Evolutionary conservation across 2,797 vertebrate genomes (phyloP).

Genomic region (Steatocranus sp.): DNA sequence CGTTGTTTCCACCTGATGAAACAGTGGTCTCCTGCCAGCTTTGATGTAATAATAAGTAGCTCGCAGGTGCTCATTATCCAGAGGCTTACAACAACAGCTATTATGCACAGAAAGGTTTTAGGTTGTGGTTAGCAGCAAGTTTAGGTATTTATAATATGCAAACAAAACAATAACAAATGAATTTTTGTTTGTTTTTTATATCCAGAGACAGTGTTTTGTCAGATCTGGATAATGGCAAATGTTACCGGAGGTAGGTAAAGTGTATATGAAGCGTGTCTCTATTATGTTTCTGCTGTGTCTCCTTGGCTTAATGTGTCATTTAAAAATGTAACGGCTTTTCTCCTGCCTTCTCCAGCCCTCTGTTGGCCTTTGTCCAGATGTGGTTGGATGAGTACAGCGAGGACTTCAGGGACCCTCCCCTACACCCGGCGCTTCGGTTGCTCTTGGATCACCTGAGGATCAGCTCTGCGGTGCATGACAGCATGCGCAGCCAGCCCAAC

Average conservation of each 20-base stretch:
- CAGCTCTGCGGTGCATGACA: constrained; percentile 51
- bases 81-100: constrained; percentile 33
- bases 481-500: constrained; percentile 59
- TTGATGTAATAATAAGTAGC: constrained; percentile 49
- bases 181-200: background rate
- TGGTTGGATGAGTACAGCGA: constrained; percentile 83
- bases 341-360: constrained; percentile 34
- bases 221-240: constrained; percentile 52
- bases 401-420: constrained; percentile 80
- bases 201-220: constrained; percentile 59
- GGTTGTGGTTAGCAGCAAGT: background rate
- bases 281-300: background rate
- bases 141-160: background rate
- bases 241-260: constrained; percentile 59
- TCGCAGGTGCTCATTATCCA: constrained; percentile 49
- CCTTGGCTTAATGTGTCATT: background rate
- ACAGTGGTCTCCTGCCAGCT: constrained; percentile 1
- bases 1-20: constrained; percentile 17
- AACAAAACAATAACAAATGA: background rate
- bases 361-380: constrained; percentile 64
- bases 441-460: constrained; percentile 73
- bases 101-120: constrained; percentile 21
- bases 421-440: constrained; percentile 65
- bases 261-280: background rate
- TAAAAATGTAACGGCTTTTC: background rate